Evolutionary conservation across 2,797 vertebrate genomes (phyloP), one percentile per base, ranked within the genome.

Genomic region (Sternotherus odoratus): DNA sequence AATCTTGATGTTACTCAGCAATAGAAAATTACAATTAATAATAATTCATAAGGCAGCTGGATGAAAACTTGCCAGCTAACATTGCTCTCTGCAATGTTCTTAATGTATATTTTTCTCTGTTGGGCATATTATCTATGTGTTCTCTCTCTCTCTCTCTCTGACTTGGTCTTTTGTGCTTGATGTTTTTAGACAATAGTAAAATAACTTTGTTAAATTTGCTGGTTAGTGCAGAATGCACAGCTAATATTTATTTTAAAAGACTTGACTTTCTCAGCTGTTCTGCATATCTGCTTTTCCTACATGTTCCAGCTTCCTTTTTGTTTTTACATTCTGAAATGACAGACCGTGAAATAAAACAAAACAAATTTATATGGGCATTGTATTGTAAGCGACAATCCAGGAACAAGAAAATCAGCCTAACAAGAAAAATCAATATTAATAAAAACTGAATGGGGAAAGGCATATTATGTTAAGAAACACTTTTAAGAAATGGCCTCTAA

Each of bases 1-100:
- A 39, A 13, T 94, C 53, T 90, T 85, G 39, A 36, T 77, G 0
- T 86, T 95, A 51, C 66, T 94, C 77, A 90, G 57, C 51, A 39
- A 88, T 11, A 53, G 23, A 56, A 54, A 92, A 89, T 56, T 39
- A 54, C 4, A 81, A 48, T n/a, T 79, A 26, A 1, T 75, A 30
- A 75, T 87, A 90, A 94, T 86, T 93, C 81, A 36, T 51, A 83
- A 86, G 46, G 53, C 56, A 88, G 89, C 53, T 92, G 77, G 12
- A 30, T 87, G 81, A 86, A 77, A 57, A 87, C 78, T 77, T 50
- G 69, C 87, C 72, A 84, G 77, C 79, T 95, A 77, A 79, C 77
- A 48, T 46, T 95, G 19, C 56, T 75, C 56, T 72, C 23, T 91
- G 50, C n/a, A 53, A 9, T 33, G 17, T 28, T 95, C 86, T 56